Evolutionary conservation across 2,113 vertebrate genomes (phyloP).

Genomic region (Colaptes auratus): DNA sequence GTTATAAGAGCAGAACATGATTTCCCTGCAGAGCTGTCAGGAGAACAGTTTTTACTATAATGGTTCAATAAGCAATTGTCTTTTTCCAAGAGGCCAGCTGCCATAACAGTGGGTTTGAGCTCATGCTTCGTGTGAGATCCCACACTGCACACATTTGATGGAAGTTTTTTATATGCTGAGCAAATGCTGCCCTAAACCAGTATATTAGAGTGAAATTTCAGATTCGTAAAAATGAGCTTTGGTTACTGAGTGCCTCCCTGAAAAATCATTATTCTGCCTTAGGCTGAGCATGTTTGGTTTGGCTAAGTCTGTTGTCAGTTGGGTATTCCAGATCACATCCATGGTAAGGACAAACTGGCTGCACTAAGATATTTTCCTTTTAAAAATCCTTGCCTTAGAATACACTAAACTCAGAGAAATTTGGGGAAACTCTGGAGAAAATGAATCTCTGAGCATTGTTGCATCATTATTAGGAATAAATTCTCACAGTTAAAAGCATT

Average conservation of each 20-base stretch:
- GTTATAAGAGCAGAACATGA: background rate
- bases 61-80: slow-evolving; percentile 6
- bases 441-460: background rate
- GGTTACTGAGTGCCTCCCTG: background rate
- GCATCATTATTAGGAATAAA: background rate
- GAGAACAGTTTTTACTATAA: background rate
- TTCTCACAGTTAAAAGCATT: background rate
- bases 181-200: background rate
- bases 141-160: background rate
- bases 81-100: background rate
- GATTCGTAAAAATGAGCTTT: background rate
- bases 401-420: background rate
- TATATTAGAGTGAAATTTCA: background rate
- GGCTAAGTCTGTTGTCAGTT: background rate
- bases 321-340: background rate
- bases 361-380: background rate
- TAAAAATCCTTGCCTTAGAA: background rate
- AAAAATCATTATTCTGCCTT: background rate
- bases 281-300: background rate
- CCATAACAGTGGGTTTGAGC: background rate
- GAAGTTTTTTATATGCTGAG: background rate
- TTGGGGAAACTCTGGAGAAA: background rate
- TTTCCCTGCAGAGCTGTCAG: slow-evolving; percentile 8
- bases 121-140: background rate
- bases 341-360: background rate